Evolutionary conservation across 2,113 vertebrate genomes (phyloP).

Genomic region (Labeo catla): DNA sequence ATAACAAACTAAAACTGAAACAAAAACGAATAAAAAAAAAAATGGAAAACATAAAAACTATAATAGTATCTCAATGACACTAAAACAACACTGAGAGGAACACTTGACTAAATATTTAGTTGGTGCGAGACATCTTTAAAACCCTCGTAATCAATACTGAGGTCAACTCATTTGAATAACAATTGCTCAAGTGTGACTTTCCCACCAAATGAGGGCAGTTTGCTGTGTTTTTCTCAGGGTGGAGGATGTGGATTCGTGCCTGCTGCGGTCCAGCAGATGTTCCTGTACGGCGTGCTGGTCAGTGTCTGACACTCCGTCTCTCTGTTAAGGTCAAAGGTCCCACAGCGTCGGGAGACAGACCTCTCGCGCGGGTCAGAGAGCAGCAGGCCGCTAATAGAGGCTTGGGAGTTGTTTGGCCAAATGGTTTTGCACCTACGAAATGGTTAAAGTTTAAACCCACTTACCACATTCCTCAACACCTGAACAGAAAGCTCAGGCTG

Average conservation of each 20-base stretch:
- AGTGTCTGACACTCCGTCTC: constrained; percentile 73
- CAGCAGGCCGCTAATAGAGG: constrained; percentile 66
- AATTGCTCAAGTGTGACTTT: constrained; percentile 73
- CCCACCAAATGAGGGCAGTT: constrained; percentile 65
- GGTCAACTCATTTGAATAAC: constrained; percentile 69
- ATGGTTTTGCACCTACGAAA: constrained; percentile 56
- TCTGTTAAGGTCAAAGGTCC: constrained; percentile 75
- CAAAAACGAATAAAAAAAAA: too few relatives aligned
- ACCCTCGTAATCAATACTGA: constrained; percentile 30
- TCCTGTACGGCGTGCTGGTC: constrained; percentile 72
- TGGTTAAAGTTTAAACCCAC: constrained; percentile 74
- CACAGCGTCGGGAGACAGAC: constrained; percentile 50
- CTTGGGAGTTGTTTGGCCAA: constrained; percentile 58
- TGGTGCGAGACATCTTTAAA: constrained; percentile 27
- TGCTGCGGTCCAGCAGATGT: constrained; percentile 73
- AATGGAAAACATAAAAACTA: not conserved
- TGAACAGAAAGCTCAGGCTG: constrained; percentile 9
- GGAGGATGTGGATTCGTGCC: constrained; percentile 69
- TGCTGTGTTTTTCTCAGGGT: constrained; percentile 39
- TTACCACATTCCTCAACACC: constrained; percentile 70
- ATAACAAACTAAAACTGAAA: not conserved
- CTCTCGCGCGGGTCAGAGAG: constrained; percentile 68
- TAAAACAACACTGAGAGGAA: not conserved
- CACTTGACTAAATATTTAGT: constrained; percentile 32
- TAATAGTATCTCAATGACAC: not conserved